Percentiles rank a stretch among this genome's conserved stretches.
These are phyloP conservation scores for Stomorhina lunata DNA, from an alignment of 2,888 invertebrate genomes.

Conservation along the genomic window DNA sequence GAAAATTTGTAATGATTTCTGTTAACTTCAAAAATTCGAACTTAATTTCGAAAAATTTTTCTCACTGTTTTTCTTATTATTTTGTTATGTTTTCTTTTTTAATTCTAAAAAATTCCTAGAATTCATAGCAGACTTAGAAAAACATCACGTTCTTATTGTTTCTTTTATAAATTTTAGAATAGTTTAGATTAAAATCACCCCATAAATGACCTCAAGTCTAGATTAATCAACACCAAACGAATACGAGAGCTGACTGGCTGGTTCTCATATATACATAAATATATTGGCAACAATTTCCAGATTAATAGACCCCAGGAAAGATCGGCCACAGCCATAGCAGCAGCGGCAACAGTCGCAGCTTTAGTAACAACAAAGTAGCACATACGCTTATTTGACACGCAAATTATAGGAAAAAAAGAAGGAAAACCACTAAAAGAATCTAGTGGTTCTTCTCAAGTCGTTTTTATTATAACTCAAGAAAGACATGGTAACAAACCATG, in stretches of 20 bases:
- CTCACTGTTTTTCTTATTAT: background rate
- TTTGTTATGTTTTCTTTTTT: background rate
- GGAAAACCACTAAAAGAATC: slow-evolving; percentile 10
- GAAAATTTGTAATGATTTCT: background rate
- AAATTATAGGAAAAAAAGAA: slow-evolving; percentile 51
- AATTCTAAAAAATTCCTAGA: background rate
- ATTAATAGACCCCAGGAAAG: slow-evolving; percentile 5
- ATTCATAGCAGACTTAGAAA: background rate
- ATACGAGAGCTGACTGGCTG: background rate
- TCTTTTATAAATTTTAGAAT: slow-evolving; percentile 37
- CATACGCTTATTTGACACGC: slow-evolving; percentile 65
- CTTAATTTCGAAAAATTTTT: background rate
- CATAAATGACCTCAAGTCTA: slow-evolving; percentile 59
- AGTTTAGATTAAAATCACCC: slow-evolving; percentile 57
- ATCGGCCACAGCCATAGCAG: background rate
- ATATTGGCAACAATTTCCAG: too few relatives aligned
- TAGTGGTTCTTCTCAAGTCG: too few relatives aligned
- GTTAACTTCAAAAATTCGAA: background rate
- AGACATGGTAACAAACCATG: slow-evolving; percentile 2
- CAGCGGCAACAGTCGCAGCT: background rate
- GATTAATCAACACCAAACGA: slow-evolving; percentile 58
- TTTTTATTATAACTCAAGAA: too few relatives aligned
- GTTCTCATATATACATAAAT: background rate
- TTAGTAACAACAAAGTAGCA: slow-evolving; percentile 62
- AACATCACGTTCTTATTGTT: background rate